A percentile compares a stretch with the other conserved stretches of the same genome.
Evolutionary conservation across 2,888 invertebrate genomes (phyloP).

Genomic region (Patella ulyssiponensis): DNA sequence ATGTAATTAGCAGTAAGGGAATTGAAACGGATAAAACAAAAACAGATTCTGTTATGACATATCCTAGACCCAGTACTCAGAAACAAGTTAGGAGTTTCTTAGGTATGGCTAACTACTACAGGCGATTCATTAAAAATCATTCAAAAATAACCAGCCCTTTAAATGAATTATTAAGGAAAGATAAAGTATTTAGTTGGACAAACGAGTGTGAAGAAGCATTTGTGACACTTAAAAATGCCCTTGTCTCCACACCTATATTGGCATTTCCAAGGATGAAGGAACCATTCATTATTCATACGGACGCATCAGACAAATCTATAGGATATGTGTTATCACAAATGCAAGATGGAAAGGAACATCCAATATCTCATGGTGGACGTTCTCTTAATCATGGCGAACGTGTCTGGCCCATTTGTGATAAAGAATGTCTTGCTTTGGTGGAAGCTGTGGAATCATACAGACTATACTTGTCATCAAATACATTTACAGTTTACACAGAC

Average conservation of each 20-base stretch:
- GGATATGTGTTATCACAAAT: too few species aligned
- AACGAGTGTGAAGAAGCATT: background rate
- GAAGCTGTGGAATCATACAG: too few species aligned
- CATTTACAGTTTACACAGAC: too few species aligned
- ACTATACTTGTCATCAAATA: too few species aligned
- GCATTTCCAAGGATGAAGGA: too few species aligned
- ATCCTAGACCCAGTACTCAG: background rate
- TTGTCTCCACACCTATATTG: background rate
- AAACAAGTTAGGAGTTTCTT: background rate
- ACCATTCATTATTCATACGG: too few species aligned
- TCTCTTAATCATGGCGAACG: too few species aligned
- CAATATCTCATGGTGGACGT: too few species aligned
- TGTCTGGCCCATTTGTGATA: too few species aligned
- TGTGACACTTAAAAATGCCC: background rate
- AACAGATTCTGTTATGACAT: background rate
- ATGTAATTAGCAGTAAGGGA: background rate
- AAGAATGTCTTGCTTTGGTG: too few species aligned
- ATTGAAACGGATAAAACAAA: background rate
- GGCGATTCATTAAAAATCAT: background rate
- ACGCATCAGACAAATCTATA: too few species aligned
- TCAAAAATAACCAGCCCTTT: background rate
- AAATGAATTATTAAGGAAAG: background rate
- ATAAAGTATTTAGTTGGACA: background rate
- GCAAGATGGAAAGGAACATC: too few species aligned
- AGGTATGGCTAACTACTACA: background rate